Evolutionary conservation across 2,797 vertebrate species (phyloP).

Genomic region (Melanitta fusca): DNA sequence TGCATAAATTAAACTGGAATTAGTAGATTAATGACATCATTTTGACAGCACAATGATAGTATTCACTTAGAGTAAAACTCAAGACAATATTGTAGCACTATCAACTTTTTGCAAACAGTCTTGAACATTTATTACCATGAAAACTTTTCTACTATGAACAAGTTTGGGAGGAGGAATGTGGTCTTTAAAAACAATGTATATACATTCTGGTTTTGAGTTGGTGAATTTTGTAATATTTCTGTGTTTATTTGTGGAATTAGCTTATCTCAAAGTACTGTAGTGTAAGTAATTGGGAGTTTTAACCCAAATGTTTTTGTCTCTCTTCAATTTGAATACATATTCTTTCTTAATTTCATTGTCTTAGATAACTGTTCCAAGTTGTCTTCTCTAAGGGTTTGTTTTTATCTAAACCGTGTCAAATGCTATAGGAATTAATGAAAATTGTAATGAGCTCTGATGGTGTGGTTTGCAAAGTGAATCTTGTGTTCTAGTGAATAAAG

Average conservation of each 20-base stretch:
- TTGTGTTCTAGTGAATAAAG: neutral
- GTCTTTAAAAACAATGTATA: neutral
- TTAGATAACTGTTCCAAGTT: neutral
- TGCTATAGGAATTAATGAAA: neutral
- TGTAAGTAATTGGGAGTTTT: neutral
- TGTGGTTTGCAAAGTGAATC: neutral
- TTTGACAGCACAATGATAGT: conserved; percentile 4
- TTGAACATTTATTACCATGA: neutral
- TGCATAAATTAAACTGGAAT: neutral
- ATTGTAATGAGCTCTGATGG: neutral
- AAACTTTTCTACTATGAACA: neutral
- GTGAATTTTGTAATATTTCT: neutral
- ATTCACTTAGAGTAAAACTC: neutral
- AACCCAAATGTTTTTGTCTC: neutral
- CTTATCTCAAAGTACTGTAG: neutral
- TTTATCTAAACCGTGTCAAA: neutral
- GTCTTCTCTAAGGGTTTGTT: neutral
- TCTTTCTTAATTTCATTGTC: neutral
- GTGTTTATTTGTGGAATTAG: neutral
- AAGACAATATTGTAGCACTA: neutral
- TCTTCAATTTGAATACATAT: neutral
- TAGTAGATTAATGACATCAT: neutral
- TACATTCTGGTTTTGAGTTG: neutral
- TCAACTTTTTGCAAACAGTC: neutral
- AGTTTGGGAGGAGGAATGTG: neutral